Evolutionary conservation across 2,888 invertebrate genomes (phyloP), one percentile per base, ranked within the genome.

Genomic region (Nycteola revayana): DNA sequence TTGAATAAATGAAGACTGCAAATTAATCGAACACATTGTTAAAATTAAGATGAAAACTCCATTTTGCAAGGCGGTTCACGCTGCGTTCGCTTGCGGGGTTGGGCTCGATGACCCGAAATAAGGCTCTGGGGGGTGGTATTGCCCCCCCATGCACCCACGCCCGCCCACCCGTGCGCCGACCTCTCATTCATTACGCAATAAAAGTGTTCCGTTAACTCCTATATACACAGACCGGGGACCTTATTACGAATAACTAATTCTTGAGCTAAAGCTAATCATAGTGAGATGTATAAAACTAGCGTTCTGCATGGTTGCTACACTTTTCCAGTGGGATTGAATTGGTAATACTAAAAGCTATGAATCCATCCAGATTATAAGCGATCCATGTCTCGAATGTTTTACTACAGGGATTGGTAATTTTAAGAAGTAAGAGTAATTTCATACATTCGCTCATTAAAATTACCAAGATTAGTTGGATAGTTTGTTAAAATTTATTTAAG

Each of bases 71-170:
- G 77, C 72, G 75, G 69, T 73, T 75, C 72, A 66, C 54, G 63
- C 75, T 77, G 78, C 81, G 79, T 81, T 78, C 67, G 66, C 69
- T 65, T 68, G 77, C 65, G 75, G 63, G 72, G 72, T 70, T 75
- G 80, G 73, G 85, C 87, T 82, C 87, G 85, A 85, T 85, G 87
- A 86, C 85, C 86, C 87, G 83, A 86, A 87, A 86, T 87, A 85
- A 86, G 82, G 84, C 79, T 78, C 73, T 57, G 54, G 74, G 73
- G 75, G 78, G 72, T 64, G 73, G 69, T 72, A 75, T 74, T 74
- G 77, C 81, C 71, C 68, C 67, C 58, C 61, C 48, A 51, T 51
- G 56, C 50, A 49, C 46, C 46, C 49, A 37, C 44, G 55, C 55
- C 64, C 64, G 51, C 62, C 46, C 56, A 58, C 59, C 60, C 71